Percentiles rank a stretch among this genome's conserved stretches.
phyloP scores from a whole-genome alignment of 2,113 vertebrate species.

The Nibea coibor region DNA sequence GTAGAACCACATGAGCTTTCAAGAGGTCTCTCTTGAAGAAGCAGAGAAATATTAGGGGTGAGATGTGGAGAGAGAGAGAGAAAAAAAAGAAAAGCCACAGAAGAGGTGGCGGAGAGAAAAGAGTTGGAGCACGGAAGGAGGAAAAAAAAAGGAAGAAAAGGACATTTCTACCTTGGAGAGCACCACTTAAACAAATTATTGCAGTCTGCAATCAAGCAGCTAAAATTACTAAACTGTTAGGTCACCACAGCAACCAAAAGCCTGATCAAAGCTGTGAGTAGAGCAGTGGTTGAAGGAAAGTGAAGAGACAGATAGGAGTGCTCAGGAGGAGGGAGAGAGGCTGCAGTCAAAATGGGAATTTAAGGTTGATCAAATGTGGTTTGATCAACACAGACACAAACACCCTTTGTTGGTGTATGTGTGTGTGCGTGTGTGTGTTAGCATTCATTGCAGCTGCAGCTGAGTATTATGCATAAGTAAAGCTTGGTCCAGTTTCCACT shows the following conservation, averaged over 20 bases:
- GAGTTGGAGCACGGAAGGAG: background rate
- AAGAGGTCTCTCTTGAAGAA: constrained; percentile 46
- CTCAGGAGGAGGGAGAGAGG: constrained; percentile 14
- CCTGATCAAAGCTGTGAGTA: constrained; percentile 63
- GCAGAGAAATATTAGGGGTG: constrained; percentile 28
- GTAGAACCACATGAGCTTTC: constrained; percentile 41
- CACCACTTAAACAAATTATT: constrained; percentile 81
- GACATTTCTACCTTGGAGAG: constrained; percentile 73
- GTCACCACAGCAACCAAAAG: constrained; percentile 80
- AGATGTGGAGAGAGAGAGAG: constrained; percentile 8
- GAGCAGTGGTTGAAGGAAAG: constrained; percentile 42
- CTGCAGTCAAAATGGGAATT: constrained; percentile 11
- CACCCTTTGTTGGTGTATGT: too few species aligned
- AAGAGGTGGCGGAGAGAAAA: constrained; percentile 1
- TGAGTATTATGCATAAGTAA: background rate
- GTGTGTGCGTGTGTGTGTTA: background rate
- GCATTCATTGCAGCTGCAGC: constrained; percentile 6
- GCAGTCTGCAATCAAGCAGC: constrained; percentile 80
- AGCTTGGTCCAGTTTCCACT: constrained; percentile 28
- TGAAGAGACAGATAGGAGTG: constrained; percentile 4
- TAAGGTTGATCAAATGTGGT: constrained; percentile 18
- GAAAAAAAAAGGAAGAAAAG: constrained; percentile 27
- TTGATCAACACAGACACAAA: constrained; percentile 10
- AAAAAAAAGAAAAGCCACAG: constrained; percentile 6
- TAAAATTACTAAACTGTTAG: constrained; percentile 76